Conservation (phyloP, 30 jellyfish, hydroid and myxozoan species). For the Sanderia malayensis region DNA sequence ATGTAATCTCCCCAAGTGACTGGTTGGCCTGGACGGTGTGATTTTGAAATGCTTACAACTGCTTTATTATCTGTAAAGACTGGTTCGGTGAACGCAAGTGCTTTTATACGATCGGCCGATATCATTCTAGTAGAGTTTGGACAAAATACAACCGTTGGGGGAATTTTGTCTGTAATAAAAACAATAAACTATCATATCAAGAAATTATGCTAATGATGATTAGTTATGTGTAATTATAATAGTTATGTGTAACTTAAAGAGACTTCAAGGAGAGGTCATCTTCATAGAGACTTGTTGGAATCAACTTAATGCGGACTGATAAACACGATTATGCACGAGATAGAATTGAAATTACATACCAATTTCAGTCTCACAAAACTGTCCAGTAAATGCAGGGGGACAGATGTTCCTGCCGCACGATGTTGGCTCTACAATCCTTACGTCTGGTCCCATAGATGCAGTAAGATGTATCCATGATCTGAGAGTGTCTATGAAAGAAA, state of each 20-base stretch:
- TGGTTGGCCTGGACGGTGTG: slow-evolving; percentile 73
- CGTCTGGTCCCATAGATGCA: slow-evolving; percentile 73
- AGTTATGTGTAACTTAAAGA: too few relatives aligned
- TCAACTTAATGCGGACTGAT: too few relatives aligned
- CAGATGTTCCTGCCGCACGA: slow-evolving; percentile 90
- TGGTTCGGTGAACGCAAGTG: slow-evolving; percentile 83
- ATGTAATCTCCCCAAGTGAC: slow-evolving; percentile 90
- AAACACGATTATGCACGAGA: too few relatives aligned
- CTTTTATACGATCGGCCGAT: slow-evolving; percentile 21
- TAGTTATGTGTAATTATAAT: too few relatives aligned
- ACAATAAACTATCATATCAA: too few relatives aligned
- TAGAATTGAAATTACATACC: slow-evolving; percentile 52
- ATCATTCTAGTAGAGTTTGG: slow-evolving; percentile 54
- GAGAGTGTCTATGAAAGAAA: slow-evolving; percentile 58
- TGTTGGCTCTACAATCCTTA: slow-evolving; percentile 45
- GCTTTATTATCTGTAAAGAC: slow-evolving; percentile 77
- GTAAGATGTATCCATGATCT: slow-evolving; percentile 76
- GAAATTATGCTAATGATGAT: too few relatives aligned
- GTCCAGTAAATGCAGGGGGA: slow-evolving; percentile 90
- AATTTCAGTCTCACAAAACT: slow-evolving; percentile 88
- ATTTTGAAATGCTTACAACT: slow-evolving; percentile 45
- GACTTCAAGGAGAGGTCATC: too few relatives aligned
- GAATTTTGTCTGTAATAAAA: slow-evolving; percentile 72
- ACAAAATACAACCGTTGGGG: slow-evolving; percentile 81
- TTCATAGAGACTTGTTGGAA: too few relatives aligned